Base-by-base conservation (phyloP, 2,888 invertebrate genomes). In the Acleris literana region DNA sequence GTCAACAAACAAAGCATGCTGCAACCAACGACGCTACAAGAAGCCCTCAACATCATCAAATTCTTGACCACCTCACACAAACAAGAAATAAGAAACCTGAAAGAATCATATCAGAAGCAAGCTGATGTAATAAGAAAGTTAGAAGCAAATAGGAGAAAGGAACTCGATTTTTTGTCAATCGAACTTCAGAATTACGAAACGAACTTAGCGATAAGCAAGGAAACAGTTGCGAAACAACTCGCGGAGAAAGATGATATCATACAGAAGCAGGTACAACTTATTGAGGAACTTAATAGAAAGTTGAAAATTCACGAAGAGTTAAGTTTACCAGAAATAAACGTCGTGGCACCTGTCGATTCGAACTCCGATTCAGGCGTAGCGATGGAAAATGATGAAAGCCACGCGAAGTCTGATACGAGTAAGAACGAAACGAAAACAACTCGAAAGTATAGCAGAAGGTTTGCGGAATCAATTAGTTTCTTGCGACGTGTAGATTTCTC, bases 341-440 rank as follows among this genome's bases (percentile, higher is more conserved):
- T 88, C 33, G 60, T 64, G 2, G 39, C 64, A 64, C 70, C 83
- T 48, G 77, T 85, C 3, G 92, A 92, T 80, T 92, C 92, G 1
- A 92, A 92, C 80, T 92, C 92, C 63, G 92, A 92, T 71, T 92
- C 92, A 22, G 92, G 92, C 56, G 80, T 92, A 51, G 92, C 86
- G 20, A 80, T 92, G 75, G 92, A 92, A 60, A 81, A 84, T 68
- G 92, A 92, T 48, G 89, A 92, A 25, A 85, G 73, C 59, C 71
- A 69, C 53, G 67, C 69, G 5, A 89, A 88, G 79, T 70, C 72
- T 17, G 83, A 84, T 61, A 84, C 84, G 67, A 75, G 60, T 0
- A 87, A 89, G 73, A 70, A 78, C 7, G 90, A 90, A 74, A 71
- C 74, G 0, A 91, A 90, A 81, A 70, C 87, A 1, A 79, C 78